A percentile compares a stretch with the other conserved stretches of the same genome.
Evolutionary conservation across 2,797 vertebrate genomes (phyloP).

Genomic region (Pseudochirops corinnae): DNA sequence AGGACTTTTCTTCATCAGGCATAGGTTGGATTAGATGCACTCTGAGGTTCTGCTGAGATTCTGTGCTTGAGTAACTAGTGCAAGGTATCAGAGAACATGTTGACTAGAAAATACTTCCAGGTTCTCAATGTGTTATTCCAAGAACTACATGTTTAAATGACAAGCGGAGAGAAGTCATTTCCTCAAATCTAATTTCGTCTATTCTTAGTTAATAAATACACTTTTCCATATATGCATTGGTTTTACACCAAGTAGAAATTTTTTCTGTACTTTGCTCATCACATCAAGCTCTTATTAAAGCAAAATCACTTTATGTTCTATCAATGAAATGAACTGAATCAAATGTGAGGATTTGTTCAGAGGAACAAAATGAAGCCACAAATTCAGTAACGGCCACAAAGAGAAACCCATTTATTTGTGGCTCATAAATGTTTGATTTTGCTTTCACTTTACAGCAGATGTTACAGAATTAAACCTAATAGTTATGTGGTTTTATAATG

Average conservation of each 20-base stretch:
- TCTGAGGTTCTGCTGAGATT: neutral
- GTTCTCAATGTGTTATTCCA: neutral
- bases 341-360: conserved; percentile 16
- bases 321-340: neutral
- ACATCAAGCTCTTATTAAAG: conserved; percentile 14
- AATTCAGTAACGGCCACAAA: conserved; percentile 13
- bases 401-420: conserved; percentile 17
- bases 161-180: neutral
- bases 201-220: neutral
- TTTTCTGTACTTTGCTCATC: neutral
- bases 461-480: conserved; percentile 22
- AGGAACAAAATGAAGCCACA: conserved; percentile 4
- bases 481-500: conserved; percentile 34
- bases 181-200: neutral
- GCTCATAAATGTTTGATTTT: conserved; percentile 48
- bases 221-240: neutral
- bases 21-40: neutral
- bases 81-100: neutral
- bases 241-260: neutral
- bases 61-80: neutral
- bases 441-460: conserved; percentile 42
- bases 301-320: neutral
- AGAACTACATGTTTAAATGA: neutral
- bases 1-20: neutral
- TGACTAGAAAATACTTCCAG: neutral